Evolutionary conservation across 2,113 vertebrate genomes (phyloP), one percentile per base, ranked within the genome.

Genomic region (Aphyosemion australe): DNA sequence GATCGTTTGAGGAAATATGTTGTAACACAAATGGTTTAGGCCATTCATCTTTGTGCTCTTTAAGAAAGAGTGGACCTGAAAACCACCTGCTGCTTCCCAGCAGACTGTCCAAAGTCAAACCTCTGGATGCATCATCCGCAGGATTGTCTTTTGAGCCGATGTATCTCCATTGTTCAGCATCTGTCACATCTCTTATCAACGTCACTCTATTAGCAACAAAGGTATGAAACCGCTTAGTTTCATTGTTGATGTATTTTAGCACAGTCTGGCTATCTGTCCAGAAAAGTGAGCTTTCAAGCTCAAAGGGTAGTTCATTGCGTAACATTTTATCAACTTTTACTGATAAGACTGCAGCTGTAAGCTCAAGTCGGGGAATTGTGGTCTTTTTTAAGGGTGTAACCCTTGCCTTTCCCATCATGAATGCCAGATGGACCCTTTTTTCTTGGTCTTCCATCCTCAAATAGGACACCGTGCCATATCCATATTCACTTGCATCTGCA

Each of bases 201-300:
- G 32, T 1, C 16, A 56, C 34, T 19, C 34, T 56, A 7, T 56
- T 56, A 16, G 54, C 54, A 11, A 56, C 54, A 56, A 56, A 57
- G 34, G 42, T 60, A 18, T 47, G 43, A n/a, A 60, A 60, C 5
- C 58, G 7, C 12, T 13, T 18, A 4, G 7, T 7, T 3, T 47
- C 21, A 18, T n/a, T 60, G 6, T 3, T n/a, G 9, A 60, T 59
- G 21, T 59, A 59, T 39, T 59, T 59, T 16, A 31, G 14, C 2
- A 59, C 57, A 2, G 41, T 45, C 2, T n/a, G 19, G 20, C 56
- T 59, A 20, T 59, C 56, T 1, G 20, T 59, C 56, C 56, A 59
- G 9, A 45, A 45, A 6, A 8, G 2, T 1, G 41, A 59, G 1
- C 7, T 13, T 0, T 59, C 12, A 12, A 45, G 4, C 2, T 8